Conservation (phyloP, 2,888 invertebrate species). For the Gnatocerus cornutus region DNA sequence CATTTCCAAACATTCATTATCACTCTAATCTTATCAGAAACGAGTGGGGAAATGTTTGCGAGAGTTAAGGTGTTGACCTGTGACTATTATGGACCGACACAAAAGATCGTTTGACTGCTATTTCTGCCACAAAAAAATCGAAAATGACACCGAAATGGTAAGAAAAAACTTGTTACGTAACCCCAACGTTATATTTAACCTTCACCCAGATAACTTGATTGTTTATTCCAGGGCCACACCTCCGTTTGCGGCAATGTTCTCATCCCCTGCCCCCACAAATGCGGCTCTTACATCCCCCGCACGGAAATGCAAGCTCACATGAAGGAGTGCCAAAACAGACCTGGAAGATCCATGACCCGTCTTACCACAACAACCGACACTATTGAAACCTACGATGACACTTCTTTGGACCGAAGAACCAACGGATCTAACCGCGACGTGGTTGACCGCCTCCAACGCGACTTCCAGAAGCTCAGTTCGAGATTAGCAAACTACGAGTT, state of each 20-base stretch:
- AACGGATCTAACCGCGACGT: slow-evolving; percentile 21
- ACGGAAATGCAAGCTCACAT: slow-evolving; percentile 76
- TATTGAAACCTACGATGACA: slow-evolving; percentile 38
- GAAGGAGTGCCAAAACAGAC: slow-evolving; percentile 69
- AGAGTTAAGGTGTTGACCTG: slow-evolving; percentile 27
- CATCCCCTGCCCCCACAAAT: slow-evolving; percentile 81
- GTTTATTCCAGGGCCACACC: slow-evolving; percentile 75
- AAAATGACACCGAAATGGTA: slow-evolving; percentile 79
- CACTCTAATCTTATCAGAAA: slow-evolving; percentile 37
- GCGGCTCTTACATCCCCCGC: slow-evolving; percentile 81
- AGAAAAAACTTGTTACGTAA: too few species aligned
- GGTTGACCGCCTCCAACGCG: slow-evolving; percentile 48
- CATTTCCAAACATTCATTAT: slow-evolving; percentile 23
- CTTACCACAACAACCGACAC: slow-evolving; percentile 37
- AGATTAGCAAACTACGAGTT: slow-evolving; percentile 55
- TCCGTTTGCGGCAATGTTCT: slow-evolving; percentile 82
- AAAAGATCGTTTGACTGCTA: slow-evolving; percentile 73
- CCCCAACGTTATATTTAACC: too few species aligned
- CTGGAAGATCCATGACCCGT: slow-evolving; percentile 46
- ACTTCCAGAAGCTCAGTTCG: slow-evolving; percentile 54
- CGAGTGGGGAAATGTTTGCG: slow-evolving; percentile 14
- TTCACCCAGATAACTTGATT: too few species aligned
- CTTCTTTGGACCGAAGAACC: slow-evolving; percentile 22
- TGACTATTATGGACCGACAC: slow-evolving; percentile 40
- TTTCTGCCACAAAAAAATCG: slow-evolving; percentile 79